phyloP scores from a whole-genome alignment of 2,113 vertebrate species.

The Neopipo cinnamomea region DNA sequence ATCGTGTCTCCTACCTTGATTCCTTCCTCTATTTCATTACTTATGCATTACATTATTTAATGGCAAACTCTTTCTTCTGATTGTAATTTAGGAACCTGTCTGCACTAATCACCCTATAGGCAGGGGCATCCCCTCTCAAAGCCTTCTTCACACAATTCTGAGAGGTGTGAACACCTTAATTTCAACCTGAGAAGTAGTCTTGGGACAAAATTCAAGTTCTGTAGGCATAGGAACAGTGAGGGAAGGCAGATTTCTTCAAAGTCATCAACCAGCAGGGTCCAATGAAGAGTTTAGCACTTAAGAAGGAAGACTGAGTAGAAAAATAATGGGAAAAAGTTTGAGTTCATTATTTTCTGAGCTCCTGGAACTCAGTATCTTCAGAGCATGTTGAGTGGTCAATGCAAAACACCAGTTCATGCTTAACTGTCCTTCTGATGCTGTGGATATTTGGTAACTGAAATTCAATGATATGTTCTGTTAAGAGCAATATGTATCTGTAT shows the following conservation, averaged over 20 bases:
- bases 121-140: background rate
- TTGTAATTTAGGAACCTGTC: background rate
- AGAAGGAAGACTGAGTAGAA: background rate
- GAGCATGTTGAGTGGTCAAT: background rate
- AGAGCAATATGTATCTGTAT: background rate
- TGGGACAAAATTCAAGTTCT: background rate
- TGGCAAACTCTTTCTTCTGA: background rate
- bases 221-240: background rate
- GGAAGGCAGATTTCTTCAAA: background rate
- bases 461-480: background rate
- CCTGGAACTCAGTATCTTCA: background rate
- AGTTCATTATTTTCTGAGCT: background rate
- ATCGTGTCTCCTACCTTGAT: background rate
- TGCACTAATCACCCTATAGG: background rate
- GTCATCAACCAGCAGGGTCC: background rate
- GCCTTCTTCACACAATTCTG: background rate
- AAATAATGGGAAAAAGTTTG: background rate
- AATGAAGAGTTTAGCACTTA: background rate
- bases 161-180: background rate
- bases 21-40: background rate
- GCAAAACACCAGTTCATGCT: background rate
- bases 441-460: background rate
- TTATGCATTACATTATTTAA: background rate
- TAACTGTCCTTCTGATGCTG: background rate
- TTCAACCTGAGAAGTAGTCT: background rate